phyloP scores from a whole-genome alignment of 2,797 vertebrate genomes.

The Gallinago stenura region DNA sequence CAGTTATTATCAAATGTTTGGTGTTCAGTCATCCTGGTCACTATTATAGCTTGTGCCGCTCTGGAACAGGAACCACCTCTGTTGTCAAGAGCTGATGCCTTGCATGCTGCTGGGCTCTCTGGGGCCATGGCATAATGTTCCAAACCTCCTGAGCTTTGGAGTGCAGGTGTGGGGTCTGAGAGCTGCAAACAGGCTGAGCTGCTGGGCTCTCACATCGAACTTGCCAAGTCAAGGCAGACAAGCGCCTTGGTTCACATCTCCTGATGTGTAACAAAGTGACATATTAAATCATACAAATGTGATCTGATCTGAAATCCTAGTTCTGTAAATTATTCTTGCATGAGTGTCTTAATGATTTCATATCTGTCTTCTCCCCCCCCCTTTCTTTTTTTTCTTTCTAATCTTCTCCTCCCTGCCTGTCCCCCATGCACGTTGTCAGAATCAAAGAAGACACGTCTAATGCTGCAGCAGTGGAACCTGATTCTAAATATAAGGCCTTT shows the following conservation, averaged over 20 bases:
- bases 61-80: not conserved
- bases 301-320: not conserved
- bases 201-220: not conserved
- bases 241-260: not conserved
- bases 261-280: not conserved
- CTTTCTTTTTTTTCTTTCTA: not conserved
- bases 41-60: not conserved
- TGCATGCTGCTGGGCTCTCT: not conserved
- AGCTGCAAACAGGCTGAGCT: not conserved
- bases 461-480: not conserved
- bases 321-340: not conserved
- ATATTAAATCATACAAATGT: not conserved
- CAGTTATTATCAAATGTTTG: not conserved
- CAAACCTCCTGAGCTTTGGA: not conserved
- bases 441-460: not conserved
- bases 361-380: not conserved
- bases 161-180: not conserved
- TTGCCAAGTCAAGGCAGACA: not conserved
- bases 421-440: not conserved
- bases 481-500: not conserved
- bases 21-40: not conserved
- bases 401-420: not conserved
- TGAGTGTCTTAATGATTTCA: not conserved
- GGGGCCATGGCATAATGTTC: not conserved
- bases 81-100: not conserved